These are phyloP conservation scores for Scaptodrosophila latifasciaeformis DNA, from an alignment of 2,888 invertebrate genomes.

Conservation along the genomic window DNA sequence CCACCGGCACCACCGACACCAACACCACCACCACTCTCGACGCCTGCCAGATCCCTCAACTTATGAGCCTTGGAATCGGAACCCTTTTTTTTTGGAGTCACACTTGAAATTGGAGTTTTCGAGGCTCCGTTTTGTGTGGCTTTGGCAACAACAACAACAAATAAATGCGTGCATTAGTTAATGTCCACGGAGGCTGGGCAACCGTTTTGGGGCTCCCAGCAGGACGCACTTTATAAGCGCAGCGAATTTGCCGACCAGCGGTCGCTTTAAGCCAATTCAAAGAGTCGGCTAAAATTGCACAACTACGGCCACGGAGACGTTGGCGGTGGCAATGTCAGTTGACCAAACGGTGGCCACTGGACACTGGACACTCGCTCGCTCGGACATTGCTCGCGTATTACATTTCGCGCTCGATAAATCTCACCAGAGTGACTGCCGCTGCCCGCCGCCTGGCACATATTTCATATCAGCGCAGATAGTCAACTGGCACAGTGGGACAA, in stretches of 20 bases:
- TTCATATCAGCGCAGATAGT: slow-evolving; percentile 68
- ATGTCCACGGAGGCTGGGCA: slow-evolving; percentile 53
- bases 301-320: too few species aligned
- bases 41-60: too few species aligned
- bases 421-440: slow-evolving; percentile 41
- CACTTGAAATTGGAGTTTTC: too few species aligned
- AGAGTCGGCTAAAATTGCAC: slow-evolving; percentile 33
- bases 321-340: too few species aligned
- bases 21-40: slow-evolving; percentile 7
- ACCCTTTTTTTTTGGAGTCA: too few species aligned
- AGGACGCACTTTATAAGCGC: slow-evolving; percentile 69
- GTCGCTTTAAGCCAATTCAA: slow-evolving; percentile 71
- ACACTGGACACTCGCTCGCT: slow-evolving; percentile 18
- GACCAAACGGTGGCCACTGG: slow-evolving; percentile 55
- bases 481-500: slow-evolving; percentile 40
- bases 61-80: too few species aligned
- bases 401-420: slow-evolving; percentile 75
- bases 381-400: slow-evolving; percentile 68
- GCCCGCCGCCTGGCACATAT: slow-evolving; percentile 64
- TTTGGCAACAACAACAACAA: slow-evolving; percentile 26
- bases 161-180: slow-evolving; percentile 67
- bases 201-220: slow-evolving; percentile 53
- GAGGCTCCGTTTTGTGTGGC: slow-evolving; percentile 11
- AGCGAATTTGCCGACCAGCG: slow-evolving; percentile 50
- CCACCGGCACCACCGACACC: slow-evolving; percentile 1